Evolutionary conservation across 1,140 invertebrate species (phyloP).

Genomic region (Calliphora vicina): DNA sequence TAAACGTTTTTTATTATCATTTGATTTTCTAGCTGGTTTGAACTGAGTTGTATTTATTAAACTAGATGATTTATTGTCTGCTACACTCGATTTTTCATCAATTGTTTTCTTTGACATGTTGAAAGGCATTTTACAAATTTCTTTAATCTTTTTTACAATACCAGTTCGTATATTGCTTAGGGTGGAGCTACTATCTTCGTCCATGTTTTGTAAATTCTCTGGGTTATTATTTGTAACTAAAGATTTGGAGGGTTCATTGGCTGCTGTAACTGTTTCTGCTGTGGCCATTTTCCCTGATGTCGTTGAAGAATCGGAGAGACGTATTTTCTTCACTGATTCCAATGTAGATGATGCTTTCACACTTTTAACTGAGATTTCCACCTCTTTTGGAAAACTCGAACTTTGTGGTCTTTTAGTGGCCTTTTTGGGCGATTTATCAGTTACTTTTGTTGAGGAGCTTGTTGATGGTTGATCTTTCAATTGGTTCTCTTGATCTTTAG

Average conservation of each 20-base stretch:
- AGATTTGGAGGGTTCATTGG: background rate
- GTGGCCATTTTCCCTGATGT: background rate
- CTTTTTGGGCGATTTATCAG: background rate
- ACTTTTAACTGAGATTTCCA: background rate
- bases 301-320: background rate
- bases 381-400: background rate
- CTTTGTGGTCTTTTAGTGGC: background rate
- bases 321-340: background rate
- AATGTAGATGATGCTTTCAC: background rate
- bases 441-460: background rate
- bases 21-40: slow-evolving; percentile 29
- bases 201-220: background rate
- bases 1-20: background rate
- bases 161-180: slow-evolving; percentile 6
- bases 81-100: background rate
- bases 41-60: background rate
- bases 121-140: slow-evolving; percentile 34
- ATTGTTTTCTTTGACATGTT: background rate
- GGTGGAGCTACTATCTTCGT: background rate
- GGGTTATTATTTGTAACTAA: background rate
- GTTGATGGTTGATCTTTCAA: background rate
- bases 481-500: background rate
- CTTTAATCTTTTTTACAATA: slow-evolving; percentile 39
- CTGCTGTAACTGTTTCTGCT: background rate
- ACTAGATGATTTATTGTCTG: background rate